Evolutionary conservation across 37 sponge, comb jelly and placozoan genomes (phyloP).

Genomic region (Aplysina aerophoba): DNA sequence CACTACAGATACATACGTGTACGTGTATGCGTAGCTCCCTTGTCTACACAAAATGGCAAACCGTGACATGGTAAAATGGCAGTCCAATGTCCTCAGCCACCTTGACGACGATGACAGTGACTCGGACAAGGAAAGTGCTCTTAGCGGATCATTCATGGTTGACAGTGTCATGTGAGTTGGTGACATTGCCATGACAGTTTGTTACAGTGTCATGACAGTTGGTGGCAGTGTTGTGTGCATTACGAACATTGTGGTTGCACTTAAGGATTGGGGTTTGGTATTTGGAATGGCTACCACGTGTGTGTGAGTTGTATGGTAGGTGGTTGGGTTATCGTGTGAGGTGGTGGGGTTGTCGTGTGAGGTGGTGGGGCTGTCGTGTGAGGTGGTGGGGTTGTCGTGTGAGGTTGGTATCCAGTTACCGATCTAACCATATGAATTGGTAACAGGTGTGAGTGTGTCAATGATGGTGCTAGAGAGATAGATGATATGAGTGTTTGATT

Average conservation of each 20-base stretch:
- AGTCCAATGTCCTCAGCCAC: slow-evolving; percentile 14
- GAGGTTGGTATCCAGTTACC: not conserved
- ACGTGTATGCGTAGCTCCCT: no score
- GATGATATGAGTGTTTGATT: not conserved
- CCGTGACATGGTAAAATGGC: slow-evolving; percentile 24
- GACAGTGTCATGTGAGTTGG: slow-evolving; percentile 40
- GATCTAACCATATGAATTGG: not conserved
- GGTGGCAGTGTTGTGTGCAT: slow-evolving; percentile 18
- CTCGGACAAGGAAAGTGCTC: slow-evolving; percentile 20
- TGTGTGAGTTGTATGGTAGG: slow-evolving; percentile 27
- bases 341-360: not conserved
- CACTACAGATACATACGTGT: no score
- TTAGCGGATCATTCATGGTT: slow-evolving; percentile 31
- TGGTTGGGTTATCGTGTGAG: slow-evolving; percentile 30
- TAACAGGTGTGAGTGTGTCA: slow-evolving; percentile 25
- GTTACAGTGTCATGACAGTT: not conserved
- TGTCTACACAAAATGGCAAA: no score
- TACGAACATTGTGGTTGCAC: no score
- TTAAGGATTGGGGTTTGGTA: no score
- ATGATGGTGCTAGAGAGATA: not conserved
- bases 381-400: not conserved
- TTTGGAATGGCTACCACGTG: no score
- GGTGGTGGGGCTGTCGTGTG: not conserved
- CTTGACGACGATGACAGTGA: slow-evolving; percentile 24
- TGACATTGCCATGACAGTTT: not conserved